These are phyloP conservation scores for Perizoma flavofasciatum DNA, from an alignment of 2,888 invertebrate genomes.

Conservation along the genomic window DNA sequence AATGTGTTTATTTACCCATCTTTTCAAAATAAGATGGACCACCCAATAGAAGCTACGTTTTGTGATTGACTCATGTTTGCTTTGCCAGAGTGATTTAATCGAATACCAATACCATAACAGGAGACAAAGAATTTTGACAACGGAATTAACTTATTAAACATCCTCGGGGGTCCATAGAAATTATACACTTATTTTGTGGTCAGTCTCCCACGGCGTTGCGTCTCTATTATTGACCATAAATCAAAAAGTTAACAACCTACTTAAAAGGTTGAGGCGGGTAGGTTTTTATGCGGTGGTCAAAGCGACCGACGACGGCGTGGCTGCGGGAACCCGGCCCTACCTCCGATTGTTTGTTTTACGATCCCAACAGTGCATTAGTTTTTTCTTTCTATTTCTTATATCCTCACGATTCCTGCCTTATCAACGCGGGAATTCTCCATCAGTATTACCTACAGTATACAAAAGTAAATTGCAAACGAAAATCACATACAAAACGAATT, in stretches of 20 bases:
- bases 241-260: conserved; percentile 84
- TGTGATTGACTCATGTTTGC: conserved; percentile 42
- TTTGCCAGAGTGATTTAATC: conserved; percentile 39
- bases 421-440: conserved; percentile 61
- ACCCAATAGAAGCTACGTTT: conserved; percentile 58
- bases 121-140: conserved; percentile 67
- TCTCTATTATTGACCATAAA: conserved; percentile 84
- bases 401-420: conserved; percentile 74
- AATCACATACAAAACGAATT: conserved; percentile 9
- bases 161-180: conserved; percentile 79
- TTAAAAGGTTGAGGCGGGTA: conserved; percentile 79
- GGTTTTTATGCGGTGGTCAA: conserved; percentile 80
- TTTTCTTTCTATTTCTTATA: conserved; percentile 73
- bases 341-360: conserved; percentile 81
- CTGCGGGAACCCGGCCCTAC: conserved; percentile 66
- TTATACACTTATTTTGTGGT: conserved; percentile 73
- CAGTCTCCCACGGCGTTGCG: conserved; percentile 82
- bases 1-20: conserved; percentile 41
- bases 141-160: conserved; percentile 73
- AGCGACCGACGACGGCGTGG: conserved; percentile 72
- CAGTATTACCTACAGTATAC: conserved; percentile 39
- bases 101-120: conserved; percentile 49
- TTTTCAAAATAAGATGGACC: conserved; percentile 50
- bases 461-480: conserved; percentile 26
- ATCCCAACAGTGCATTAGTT: conserved; percentile 80